A percentile compares a stretch with the other conserved stretches of the same genome.
phyloP scores from a whole-genome alignment of 2,797 vertebrate genomes.

The Chelonia mydas region DNA sequence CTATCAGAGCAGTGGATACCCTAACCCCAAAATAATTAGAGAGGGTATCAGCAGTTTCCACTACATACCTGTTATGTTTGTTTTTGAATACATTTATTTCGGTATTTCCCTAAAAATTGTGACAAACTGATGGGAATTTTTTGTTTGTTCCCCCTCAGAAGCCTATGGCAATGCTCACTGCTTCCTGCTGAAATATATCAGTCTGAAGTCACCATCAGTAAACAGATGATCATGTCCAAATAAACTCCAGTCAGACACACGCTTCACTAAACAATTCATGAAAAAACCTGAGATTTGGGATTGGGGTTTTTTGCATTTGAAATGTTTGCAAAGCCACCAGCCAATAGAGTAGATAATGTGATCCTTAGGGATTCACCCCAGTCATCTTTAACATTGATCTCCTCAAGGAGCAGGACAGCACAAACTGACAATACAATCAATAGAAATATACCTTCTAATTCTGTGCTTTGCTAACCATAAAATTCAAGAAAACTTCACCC shows the following conservation, averaged over 20 bases:
- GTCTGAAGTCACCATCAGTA: constrained; percentile 57
- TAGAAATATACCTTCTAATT: constrained; percentile 15
- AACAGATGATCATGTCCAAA: constrained; percentile 44
- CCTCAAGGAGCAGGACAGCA: constrained; percentile 12
- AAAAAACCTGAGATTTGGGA: neutral
- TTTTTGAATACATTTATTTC: constrained; percentile 37
- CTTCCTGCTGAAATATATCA: constrained; percentile 51
- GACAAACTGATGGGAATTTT: neutral
- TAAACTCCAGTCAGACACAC: constrained; percentile 39
- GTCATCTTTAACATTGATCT: constrained; percentile 8
- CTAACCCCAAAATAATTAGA: too few relatives aligned
- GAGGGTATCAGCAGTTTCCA: constrained; percentile 31
- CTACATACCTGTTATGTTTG: neutral
- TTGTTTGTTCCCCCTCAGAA: constrained; percentile 19
- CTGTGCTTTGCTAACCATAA: constrained; percentile 46
- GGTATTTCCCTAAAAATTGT: neutral
- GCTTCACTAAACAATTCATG: constrained; percentile 49
- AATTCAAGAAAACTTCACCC: neutral
- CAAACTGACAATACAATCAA: constrained; percentile 42
- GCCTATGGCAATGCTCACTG: constrained; percentile 17
- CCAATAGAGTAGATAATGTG: constrained; percentile 10
- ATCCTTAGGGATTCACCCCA: constrained; percentile 18
- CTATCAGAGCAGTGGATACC: neutral
- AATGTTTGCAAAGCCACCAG: constrained; percentile 18
- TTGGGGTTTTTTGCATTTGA: neutral